Percentiles rank a stretch among this genome's conserved stretches.
These are phyloP conservation scores for Porphyrio hochstetteri DNA, from an alignment of 2,113 vertebrate genomes.

Conservation along the genomic window DNA sequence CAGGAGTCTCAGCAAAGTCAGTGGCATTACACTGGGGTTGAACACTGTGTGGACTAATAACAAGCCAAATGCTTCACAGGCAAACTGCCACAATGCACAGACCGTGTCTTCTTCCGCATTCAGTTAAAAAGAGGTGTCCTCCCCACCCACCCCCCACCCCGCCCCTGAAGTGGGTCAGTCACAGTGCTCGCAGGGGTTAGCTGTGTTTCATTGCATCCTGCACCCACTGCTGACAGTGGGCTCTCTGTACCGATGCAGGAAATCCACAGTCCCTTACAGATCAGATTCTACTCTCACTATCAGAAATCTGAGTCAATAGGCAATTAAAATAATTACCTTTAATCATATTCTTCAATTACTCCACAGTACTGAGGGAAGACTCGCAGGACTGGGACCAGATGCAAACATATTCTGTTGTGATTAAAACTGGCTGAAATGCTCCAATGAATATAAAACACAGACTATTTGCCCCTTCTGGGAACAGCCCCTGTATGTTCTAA, in stretches of 20 bases:
- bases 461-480: neutral
- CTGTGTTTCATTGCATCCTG: neutral
- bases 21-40: neutral
- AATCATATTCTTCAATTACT: slow-evolving; percentile 47
- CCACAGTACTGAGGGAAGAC: neutral
- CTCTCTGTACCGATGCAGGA: neutral
- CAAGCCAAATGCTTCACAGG: neutral
- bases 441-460: neutral
- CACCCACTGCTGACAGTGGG: neutral
- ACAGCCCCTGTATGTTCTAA: neutral
- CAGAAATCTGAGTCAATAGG: neutral
- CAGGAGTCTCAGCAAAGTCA: neutral
- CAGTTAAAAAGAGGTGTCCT: neutral
- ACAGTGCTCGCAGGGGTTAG: neutral
- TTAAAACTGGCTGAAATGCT: slow-evolving; percentile 19
- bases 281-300: neutral
- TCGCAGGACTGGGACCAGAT: neutral
- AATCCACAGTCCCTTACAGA: neutral
- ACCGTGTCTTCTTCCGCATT: neutral
- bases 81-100: neutral
- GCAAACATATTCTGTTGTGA: neutral
- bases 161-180: neutral
- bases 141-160: neutral
- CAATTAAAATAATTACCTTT: slow-evolving; percentile 44
- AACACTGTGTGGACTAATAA: neutral